phyloP scores from a whole-genome alignment of 2,888 invertebrate genomes.

The Dryadula phaetusa region DNA sequence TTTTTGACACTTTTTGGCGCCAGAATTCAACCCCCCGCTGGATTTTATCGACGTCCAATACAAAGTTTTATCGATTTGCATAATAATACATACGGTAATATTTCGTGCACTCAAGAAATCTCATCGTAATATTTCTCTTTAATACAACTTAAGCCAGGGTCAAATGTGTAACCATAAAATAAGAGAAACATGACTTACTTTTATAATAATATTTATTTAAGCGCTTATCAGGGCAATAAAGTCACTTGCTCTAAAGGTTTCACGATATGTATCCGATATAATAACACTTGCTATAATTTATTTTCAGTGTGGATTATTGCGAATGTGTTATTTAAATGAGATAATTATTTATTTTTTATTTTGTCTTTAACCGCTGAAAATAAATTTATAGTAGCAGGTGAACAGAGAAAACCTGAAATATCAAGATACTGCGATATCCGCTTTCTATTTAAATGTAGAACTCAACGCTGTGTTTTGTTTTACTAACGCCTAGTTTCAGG shows the following conservation, averaged over 20 bases:
- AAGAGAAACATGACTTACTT: conserved; percentile 29
- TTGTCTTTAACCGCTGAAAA: too few relatives aligned
- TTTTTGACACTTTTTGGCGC: conserved; percentile 55
- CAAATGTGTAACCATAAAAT: conserved; percentile 26
- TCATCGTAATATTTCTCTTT: conserved; percentile 27
- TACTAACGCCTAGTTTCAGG: too few relatives aligned
- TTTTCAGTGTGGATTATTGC: too few relatives aligned
- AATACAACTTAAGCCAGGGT: conserved; percentile 28
- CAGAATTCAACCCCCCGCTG: conserved; percentile 49
- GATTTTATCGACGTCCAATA: conserved; percentile 48
- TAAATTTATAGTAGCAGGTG: too few relatives aligned
- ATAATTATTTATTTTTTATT: too few relatives aligned
- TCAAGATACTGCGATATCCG: too few relatives aligned
- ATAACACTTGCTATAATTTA: too few relatives aligned
- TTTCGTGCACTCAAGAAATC: conserved; percentile 44
- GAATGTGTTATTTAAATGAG: too few relatives aligned
- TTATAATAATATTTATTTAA: conserved; percentile 21
- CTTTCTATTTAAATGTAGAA: too few relatives aligned
- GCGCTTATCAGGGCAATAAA: conserved; percentile 22
- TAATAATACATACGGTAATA: conserved; percentile 49
- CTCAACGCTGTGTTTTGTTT: too few relatives aligned
- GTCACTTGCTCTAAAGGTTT: neutral
- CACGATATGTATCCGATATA: too few relatives aligned
- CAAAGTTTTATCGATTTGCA: conserved; percentile 47
- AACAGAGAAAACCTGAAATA: too few relatives aligned